These are phyloP conservation scores for Phrynosoma platyrhinos DNA, from an alignment of 2,113 vertebrate species.

Conservation along the genomic window DNA sequence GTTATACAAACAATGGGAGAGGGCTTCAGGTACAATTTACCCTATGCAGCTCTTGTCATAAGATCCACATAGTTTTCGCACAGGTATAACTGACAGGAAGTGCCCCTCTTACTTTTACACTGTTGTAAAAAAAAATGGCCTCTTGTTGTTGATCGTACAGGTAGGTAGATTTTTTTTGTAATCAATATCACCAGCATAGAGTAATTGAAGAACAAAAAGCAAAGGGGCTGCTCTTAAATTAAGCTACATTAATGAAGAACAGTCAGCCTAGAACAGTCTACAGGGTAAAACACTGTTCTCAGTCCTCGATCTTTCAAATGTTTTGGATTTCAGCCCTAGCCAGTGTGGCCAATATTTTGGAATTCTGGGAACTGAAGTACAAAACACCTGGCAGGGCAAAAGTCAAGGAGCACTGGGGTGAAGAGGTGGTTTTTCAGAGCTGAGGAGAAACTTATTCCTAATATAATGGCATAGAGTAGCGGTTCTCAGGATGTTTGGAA, in stretches of 20 bases:
- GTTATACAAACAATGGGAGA: not conserved
- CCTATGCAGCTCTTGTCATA: not conserved
- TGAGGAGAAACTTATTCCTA: rapidly evolving
- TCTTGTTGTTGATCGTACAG: rapidly evolving
- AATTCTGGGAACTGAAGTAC: too few relatives aligned
- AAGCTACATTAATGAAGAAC: rapidly evolving
- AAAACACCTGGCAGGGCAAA: too few relatives aligned
- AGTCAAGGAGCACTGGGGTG: too few relatives aligned
- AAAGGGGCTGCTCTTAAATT: rapidly evolving
- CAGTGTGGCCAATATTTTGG: too few relatives aligned
- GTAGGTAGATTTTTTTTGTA: rapidly evolving
- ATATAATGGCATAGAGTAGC: not conserved
- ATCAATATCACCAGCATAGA: not conserved
- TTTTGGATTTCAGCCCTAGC: too few relatives aligned
- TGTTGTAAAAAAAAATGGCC: not conserved
- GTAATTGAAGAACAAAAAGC: rapidly evolving
- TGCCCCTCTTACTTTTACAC: constrained; percentile 8
- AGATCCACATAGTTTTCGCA: not conserved
- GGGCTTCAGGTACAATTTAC: constrained; percentile 12
- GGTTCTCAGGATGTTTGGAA: too few relatives aligned
- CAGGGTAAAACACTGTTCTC: not conserved
- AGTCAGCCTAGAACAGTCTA: not conserved
- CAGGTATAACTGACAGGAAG: not conserved
- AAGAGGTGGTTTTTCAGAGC: not conserved
- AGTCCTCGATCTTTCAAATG: too few relatives aligned